Evolutionary conservation across 2,113 vertebrate genomes (phyloP).

Genomic region (Coptodon rendalli): DNA sequence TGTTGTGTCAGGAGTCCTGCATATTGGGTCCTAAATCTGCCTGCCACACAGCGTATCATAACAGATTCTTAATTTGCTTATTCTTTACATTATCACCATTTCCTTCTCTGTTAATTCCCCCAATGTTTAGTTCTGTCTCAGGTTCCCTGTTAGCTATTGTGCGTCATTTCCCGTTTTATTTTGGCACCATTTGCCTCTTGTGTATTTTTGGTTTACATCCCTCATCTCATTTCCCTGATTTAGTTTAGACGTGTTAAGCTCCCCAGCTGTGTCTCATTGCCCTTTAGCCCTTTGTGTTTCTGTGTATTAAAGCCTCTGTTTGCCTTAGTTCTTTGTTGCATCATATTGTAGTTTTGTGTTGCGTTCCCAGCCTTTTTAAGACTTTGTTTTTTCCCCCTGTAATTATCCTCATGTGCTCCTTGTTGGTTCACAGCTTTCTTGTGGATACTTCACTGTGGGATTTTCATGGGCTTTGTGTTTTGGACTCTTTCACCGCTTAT

Average conservation of each 20-base stretch:
- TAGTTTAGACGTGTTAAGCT: background rate
- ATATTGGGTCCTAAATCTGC: background rate
- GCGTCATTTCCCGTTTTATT: background rate
- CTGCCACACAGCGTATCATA: background rate
- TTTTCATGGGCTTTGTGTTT: background rate
- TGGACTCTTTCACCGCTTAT: background rate
- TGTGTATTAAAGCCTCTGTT: background rate
- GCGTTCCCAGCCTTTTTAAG: background rate
- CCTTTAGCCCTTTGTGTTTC: background rate
- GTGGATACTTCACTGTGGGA: background rate
- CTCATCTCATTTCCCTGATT: background rate
- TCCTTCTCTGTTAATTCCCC: background rate
- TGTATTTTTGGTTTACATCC: background rate
- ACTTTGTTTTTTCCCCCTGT: background rate
- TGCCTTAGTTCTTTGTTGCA: background rate
- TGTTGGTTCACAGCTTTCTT: background rate
- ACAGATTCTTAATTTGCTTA: background rate
- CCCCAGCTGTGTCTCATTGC: background rate
- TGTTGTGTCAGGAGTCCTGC: background rate
- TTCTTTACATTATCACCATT: background rate
- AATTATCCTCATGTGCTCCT: background rate
- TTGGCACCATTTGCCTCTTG: background rate
- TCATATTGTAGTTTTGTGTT: background rate
- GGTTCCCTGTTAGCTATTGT: background rate
- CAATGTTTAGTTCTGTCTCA: background rate